These are phyloP conservation scores for Rhogogaster chlorosoma DNA, from an alignment of 2,888 invertebrate species.

Conservation along the genomic window DNA sequence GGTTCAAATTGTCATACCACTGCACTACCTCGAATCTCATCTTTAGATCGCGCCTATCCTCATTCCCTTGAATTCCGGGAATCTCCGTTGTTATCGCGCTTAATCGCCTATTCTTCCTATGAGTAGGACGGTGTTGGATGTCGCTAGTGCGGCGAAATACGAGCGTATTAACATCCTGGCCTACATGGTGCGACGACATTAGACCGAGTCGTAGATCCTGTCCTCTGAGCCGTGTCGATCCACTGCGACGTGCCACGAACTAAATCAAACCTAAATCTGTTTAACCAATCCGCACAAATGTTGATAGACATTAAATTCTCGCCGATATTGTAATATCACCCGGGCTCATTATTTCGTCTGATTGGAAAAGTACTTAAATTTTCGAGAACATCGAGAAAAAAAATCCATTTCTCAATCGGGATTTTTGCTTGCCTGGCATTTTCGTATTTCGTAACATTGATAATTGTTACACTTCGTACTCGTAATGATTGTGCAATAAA, in stretches of 20 bases:
- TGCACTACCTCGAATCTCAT: slow-evolving; percentile 22
- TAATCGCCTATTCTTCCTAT: slow-evolving; percentile 75
- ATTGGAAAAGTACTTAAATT: neutral
- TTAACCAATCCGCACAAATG: neutral
- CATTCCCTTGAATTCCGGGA: slow-evolving; percentile 70
- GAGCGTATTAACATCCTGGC: slow-evolving; percentile 76
- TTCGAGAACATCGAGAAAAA: neutral
- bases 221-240: slow-evolving; percentile 1
- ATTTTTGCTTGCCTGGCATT: neutral
- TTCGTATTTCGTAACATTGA: slow-evolving; percentile 11
- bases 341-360: neutral
- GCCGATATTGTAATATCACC: neutral
- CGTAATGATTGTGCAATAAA: neutral
- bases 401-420: neutral
- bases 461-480: neutral
- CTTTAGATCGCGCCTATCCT: slow-evolving; percentile 37
- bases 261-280: slow-evolving; percentile 1
- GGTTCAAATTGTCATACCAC: neutral
- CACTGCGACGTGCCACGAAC: neutral
- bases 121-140: slow-evolving; percentile 73
- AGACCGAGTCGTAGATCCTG: slow-evolving; percentile 44
- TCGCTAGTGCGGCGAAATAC: slow-evolving; percentile 76
- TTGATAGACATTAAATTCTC: neutral
- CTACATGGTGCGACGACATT: slow-evolving; percentile 68
- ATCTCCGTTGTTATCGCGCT: slow-evolving; percentile 71